Base-by-base conservation (phyloP, 2,113 vertebrate species). In the Thalassarche chlororhynchos region DNA sequence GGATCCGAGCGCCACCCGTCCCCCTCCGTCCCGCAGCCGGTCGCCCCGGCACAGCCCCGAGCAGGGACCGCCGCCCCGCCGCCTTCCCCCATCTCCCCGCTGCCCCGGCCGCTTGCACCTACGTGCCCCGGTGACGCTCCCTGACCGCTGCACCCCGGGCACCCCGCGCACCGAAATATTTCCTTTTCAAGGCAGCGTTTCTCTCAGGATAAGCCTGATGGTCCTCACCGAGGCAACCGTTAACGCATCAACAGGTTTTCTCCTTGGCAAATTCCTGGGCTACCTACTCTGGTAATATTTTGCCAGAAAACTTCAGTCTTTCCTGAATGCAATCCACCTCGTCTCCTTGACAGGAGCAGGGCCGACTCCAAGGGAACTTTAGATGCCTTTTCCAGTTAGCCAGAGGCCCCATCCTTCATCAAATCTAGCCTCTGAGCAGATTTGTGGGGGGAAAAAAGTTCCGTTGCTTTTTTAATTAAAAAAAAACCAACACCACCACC, bases 371-470 rank as follows among this genome's bases (percentile, higher is more conserved):
- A 7, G 68, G 20, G 20, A 72, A 40, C 28, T 7, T 32, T 0
- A 23, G 36, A 5, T n/a, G 65, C 40, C 38, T 57, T 9, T 46
- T 10, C 25, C 49, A 4, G 32, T 6, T 8, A 38, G n/a, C 49
- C 38, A 20, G 14, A 55, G n/a, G 32, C 44, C 12, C 17, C 49
- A 15, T 36, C 38, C 28, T 44, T 34, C 44, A 31, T 6, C 31
- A 42, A 3, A 8, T 13, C 42, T 8, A 68, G 23, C 52, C 66
- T 47, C 71, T 0, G 14, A 57, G 29, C 49, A 70, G 13, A 23
- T 2, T 18, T 10, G 13, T 1, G 2, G 20, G 7, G 9, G 7
- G 10, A 10, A 8, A 15, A 23, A 17, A 4, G 17, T 15, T 38
- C n/a, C 38, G 51, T 0, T 25, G 64, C 17, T 72, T 49, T 36